Evolutionary conservation across 2,797 vertebrate genomes (phyloP).

Genomic region (Amblyopsis hoosieri): DNA sequence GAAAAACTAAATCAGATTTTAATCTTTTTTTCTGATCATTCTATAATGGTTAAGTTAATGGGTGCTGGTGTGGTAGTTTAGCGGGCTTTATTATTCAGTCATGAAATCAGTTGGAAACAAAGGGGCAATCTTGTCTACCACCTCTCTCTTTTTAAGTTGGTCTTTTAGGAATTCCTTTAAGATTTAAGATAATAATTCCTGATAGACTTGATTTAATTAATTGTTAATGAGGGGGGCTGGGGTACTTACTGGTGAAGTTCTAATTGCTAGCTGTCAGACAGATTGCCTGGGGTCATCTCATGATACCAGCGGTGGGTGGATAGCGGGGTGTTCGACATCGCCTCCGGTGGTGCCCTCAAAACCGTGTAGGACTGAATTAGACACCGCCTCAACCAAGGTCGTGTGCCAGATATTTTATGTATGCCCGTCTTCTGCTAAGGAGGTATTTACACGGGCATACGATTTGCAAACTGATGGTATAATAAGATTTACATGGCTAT

Average conservation of each 20-base stretch:
- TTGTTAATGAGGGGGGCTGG: conserved; percentile 75
- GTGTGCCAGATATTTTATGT: conserved; percentile 58
- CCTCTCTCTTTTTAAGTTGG: no score
- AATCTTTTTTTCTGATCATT: no score
- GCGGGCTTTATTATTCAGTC: no score
- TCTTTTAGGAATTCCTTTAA: conserved; percentile 36
- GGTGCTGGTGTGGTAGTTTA: no score
- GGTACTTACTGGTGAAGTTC: conserved; percentile 79
- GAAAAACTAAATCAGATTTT: no score
- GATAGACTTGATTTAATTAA: conserved; percentile 78
- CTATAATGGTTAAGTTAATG: no score
- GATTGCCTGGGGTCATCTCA: conserved; percentile 61
- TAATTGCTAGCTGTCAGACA: conserved; percentile 75
- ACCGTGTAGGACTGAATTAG: conserved; percentile 63
- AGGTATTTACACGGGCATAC: conserved; percentile 8
- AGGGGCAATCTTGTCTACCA: no score
- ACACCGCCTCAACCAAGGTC: conserved; percentile 72
- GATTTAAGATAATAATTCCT: conserved; percentile 65
- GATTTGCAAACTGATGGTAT: not conserved
- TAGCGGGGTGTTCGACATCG: conserved; percentile 18
- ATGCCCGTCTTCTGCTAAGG: not conserved
- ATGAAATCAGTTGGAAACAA: no score
- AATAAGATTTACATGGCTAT: not conserved
- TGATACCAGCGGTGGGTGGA: conserved; percentile 33
- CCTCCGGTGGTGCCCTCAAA: conserved; percentile 71